Evolutionary conservation across 2,888 invertebrate species (phyloP), one percentile per base, ranked within the genome.

Genomic region (Coleophora flavipennella): DNA sequence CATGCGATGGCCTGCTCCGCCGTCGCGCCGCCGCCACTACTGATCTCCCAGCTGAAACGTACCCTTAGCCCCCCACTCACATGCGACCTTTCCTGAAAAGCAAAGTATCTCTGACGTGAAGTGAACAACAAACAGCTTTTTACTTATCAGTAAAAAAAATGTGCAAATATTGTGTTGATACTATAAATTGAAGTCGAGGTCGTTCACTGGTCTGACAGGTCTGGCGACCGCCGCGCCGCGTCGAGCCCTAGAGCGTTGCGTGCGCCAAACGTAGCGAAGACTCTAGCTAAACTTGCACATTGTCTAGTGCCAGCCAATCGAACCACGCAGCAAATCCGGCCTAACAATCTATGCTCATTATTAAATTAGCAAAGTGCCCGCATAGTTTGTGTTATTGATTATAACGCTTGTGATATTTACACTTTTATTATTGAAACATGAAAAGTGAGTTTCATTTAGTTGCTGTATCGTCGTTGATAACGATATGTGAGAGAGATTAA

Each of bases 151-250:
- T 6, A 20, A 20, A n/a, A 20, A 20, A 50, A 61, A 57, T 62
- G 62, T 62, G 62, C 53, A 51, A 49, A 51, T 58, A 55, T 54
- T 53, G 55, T 57, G 59, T 42, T 40, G 43, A 39, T 40, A 51
- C 43, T 47, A 50, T 51, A 48, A 49, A 57, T 48, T 59, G 60
- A 65, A 67, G 68, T 64, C 75, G 76, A 78, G 81, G 80, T 72
- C 76, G 73, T 72, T 69, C 70, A 80, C 71, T 74, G 76, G 75
- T 79, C 73, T 63, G 70, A 73, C 75, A 63, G 64, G 75, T 75
- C 67, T 9, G 65, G 63, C 53, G 49, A 51, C 20, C 20, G 51
- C 33, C 29, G 29, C 28, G 10, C 28, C n/a, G 8, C 28, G 10
- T 10, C 29, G n/a, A 11, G 29, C 29, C 29, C n/a, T 11, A 29